phyloP scores from a whole-genome alignment of 2,797 vertebrate species.

The Myripristis murdjan region DNA sequence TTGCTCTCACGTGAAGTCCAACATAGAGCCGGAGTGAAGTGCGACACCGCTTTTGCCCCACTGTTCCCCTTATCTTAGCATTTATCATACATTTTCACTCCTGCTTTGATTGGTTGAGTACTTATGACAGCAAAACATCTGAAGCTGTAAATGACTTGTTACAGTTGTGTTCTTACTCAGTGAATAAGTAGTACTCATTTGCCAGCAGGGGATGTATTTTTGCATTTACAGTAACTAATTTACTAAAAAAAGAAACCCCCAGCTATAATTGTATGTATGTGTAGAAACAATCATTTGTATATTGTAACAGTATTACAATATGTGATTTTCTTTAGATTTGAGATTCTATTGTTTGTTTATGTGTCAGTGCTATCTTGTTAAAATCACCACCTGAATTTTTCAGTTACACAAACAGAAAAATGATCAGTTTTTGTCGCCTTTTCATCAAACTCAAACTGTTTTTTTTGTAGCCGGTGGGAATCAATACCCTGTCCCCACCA shows the following conservation, averaged over 20 bases:
- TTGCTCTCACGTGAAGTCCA: constrained; percentile 7
- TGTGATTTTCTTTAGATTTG: neutral
- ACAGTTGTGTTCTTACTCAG: neutral
- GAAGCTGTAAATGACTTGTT: constrained; percentile 25
- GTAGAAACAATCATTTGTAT: no score
- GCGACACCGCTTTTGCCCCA: constrained; percentile 27
- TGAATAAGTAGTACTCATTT: no score
- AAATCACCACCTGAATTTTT: no score
- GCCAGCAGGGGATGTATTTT: no score
- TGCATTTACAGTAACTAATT: neutral
- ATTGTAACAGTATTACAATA: no score
- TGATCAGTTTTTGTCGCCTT: no score
- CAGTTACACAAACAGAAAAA: no score
- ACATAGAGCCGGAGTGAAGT: constrained; percentile 12
- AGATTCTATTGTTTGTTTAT: neutral
- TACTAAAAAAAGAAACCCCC: neutral
- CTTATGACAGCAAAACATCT: constrained; percentile 16
- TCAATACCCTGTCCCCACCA: no score
- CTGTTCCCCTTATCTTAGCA: constrained; percentile 8
- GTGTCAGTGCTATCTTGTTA: no score
- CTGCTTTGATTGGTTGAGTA: constrained; percentile 21
- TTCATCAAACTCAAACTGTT: no score
- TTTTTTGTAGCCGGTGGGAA: no score
- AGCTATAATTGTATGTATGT: no score
- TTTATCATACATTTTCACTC: neutral